phyloP scores from a whole-genome alignment of 2,113 vertebrate species.

The Chaetodon trifascialis region DNA sequence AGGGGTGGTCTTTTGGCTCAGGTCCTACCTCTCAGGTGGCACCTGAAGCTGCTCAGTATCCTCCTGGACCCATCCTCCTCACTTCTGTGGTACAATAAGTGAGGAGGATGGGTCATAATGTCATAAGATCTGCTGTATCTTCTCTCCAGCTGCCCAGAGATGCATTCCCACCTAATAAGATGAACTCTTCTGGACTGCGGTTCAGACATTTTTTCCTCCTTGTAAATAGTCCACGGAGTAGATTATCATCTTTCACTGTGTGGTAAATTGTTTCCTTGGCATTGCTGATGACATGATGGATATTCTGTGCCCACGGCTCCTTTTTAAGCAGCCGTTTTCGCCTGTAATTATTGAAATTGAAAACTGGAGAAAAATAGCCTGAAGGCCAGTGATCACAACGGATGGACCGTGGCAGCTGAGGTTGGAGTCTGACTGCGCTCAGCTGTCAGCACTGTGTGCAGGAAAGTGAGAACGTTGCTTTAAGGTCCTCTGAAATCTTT shows the following conservation, averaged over 20 bases:
- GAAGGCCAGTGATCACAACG: background rate
- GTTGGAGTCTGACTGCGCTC: conserved; percentile 13
- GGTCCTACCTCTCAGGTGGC: too few relatives aligned
- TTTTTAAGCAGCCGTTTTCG: background rate
- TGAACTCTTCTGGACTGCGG: conserved; percentile 6
- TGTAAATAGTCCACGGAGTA: background rate
- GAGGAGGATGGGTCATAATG: too few relatives aligned
- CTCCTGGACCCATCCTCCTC: too few relatives aligned
- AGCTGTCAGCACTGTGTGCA: conserved; percentile 21
- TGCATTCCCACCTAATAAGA: background rate
- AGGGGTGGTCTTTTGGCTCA: too few relatives aligned
- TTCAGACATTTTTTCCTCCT: background rate
- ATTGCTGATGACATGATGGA: background rate
- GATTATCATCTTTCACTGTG: conserved; percentile 9
- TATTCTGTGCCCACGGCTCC: conserved; percentile 12
- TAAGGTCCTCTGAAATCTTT: background rate
- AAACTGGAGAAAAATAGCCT: conserved; percentile 20
- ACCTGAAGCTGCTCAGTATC: too few relatives aligned
- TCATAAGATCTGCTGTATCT: background rate
- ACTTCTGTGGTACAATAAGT: too few relatives aligned
- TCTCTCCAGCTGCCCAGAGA: background rate
- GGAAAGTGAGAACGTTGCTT: conserved; percentile 31
- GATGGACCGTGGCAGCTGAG: conserved; percentile 22
- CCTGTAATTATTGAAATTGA: conserved; percentile 57
- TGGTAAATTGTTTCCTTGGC: conserved; percentile 29